phyloP scores from a whole-genome alignment of 1,140 invertebrate species.

The Acromyrmex heyeri region DNA sequence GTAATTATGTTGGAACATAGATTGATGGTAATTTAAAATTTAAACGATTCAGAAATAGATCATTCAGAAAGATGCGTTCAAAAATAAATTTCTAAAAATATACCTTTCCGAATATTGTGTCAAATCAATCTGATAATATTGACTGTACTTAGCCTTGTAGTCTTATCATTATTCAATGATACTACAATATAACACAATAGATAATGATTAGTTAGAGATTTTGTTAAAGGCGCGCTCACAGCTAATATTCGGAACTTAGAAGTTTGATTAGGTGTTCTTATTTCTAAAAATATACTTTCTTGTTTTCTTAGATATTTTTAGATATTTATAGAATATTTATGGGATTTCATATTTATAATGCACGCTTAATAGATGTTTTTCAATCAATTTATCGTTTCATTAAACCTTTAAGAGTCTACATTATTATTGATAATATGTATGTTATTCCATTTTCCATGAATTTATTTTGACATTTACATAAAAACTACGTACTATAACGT shows the following conservation, averaged over 20 bases:
- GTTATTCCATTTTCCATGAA: neutral
- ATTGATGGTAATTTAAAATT: neutral
- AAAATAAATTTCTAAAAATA: conserved; percentile 21
- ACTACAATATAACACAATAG: neutral
- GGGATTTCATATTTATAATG: neutral
- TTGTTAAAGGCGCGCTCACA: neutral
- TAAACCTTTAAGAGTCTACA: neutral
- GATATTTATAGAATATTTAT: neutral
- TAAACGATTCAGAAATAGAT: conserved; percentile 19
- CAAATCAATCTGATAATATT: neutral
- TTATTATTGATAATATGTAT: neutral
- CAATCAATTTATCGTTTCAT: neutral
- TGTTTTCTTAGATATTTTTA: neutral
- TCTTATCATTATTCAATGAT: conserved; percentile 10
- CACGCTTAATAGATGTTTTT: neutral
- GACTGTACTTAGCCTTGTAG: neutral
- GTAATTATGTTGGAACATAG: neutral
- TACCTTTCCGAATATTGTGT: neutral
- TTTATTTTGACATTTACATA: neutral
- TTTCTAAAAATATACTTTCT: neutral
- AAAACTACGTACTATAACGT: neutral
- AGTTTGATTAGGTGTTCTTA: neutral
- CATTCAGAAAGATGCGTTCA: neutral
- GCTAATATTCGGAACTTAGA: neutral
- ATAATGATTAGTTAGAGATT: neutral